Conservation (phyloP, 2,113 vertebrate species). For the Ciconia boyciana region DNA sequence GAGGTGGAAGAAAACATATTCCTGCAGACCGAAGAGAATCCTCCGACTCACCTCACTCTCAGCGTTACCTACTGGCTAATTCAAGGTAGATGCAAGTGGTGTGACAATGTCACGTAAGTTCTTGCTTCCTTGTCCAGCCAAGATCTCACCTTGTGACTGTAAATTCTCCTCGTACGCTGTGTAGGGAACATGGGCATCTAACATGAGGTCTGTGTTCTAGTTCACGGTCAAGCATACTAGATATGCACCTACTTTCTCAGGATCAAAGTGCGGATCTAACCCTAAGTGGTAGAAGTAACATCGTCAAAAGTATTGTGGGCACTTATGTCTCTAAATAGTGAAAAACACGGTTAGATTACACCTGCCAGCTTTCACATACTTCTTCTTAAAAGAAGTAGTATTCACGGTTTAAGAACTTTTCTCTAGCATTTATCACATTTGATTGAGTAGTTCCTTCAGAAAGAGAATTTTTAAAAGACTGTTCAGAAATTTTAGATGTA, state of each 20-base stretch:
- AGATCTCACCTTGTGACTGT: neutral
- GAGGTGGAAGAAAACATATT: neutral
- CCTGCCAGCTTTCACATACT: neutral
- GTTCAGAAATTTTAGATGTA: neutral
- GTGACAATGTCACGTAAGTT: neutral
- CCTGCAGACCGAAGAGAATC: neutral
- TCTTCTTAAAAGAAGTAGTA: neutral
- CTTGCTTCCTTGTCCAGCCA: neutral
- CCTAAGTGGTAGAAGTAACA: neutral
- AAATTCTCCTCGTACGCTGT: rapidly evolving
- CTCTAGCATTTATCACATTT: neutral
- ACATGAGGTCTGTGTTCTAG: neutral
- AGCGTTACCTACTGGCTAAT: neutral
- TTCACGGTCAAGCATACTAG: neutral
- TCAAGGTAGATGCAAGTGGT: neutral
- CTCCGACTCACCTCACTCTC: too few relatives aligned
- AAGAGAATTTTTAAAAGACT: neutral
- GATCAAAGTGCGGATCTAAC: neutral
- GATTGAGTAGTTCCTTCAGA: neutral
- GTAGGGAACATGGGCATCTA: rapidly evolving
- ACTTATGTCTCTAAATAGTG: neutral
- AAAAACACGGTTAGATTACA: neutral
- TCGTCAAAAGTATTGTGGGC: neutral
- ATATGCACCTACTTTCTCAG: neutral
- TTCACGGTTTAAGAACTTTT: neutral